Evolutionary conservation across 2,113 vertebrate species (phyloP).

Genomic region (Collichthys lucidus): DNA sequence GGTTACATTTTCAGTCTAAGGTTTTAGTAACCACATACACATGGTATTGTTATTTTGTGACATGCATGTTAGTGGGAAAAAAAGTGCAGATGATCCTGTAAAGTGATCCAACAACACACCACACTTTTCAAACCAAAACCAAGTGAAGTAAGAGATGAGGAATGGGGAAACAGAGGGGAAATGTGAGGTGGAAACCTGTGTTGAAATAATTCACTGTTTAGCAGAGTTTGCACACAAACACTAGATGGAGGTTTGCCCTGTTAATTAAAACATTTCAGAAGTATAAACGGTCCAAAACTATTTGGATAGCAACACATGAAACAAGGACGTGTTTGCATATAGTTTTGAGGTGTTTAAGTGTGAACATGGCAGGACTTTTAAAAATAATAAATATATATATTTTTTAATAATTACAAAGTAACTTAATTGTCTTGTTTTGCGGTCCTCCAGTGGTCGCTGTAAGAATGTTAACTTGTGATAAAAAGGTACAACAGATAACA

Average conservation of each 20-base stretch:
- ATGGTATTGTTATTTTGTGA: slow-evolving; percentile 35
- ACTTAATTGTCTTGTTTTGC: not conserved
- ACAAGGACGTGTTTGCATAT: not conserved
- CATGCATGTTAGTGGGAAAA: slow-evolving; percentile 68
- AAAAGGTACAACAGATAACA: not conserved
- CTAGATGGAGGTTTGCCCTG: not conserved
- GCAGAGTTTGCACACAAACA: slow-evolving; percentile 14
- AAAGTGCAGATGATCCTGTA: slow-evolving; percentile 23
- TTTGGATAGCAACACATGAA: not conserved
- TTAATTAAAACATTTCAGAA: not conserved
- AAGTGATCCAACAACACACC: slow-evolving; percentile 50
- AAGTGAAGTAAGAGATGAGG: slow-evolving; percentile 38
- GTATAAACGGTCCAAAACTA: not conserved
- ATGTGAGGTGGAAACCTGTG: slow-evolving; percentile 1
- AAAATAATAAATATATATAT: not conserved
- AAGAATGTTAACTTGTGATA: not conserved
- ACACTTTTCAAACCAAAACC: slow-evolving; percentile 56
- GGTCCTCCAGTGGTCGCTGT: not conserved
- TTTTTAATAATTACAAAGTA: not conserved
- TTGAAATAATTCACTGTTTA: slow-evolving; percentile 28
- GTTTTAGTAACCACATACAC: slow-evolving; percentile 22
- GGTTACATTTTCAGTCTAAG: not conserved
- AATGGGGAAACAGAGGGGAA: slow-evolving; percentile 5
- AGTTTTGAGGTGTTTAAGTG: not conserved
- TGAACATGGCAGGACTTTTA: not conserved